phyloP scores from a whole-genome alignment of 1,140 invertebrate genomes.

The Aphaenogaster rudis region DNA sequence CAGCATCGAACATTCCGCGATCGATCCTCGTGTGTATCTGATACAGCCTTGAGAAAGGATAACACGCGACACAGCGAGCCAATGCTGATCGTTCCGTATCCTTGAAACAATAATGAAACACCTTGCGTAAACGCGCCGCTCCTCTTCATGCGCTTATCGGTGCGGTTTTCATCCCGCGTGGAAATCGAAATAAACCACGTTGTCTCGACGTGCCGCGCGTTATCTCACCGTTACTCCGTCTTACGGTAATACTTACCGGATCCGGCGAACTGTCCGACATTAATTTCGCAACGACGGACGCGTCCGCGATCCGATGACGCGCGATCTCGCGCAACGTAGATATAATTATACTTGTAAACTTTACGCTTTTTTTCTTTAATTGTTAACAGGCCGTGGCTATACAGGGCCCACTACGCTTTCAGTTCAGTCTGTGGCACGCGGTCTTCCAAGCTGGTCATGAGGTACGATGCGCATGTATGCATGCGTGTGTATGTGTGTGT shows the following conservation, averaged over 20 bases:
- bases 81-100: not conserved
- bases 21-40: not conserved
- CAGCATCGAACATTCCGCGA: constrained; percentile 25
- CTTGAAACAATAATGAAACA: not conserved
- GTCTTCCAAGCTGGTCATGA: constrained; percentile 78
- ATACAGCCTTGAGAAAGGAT: not conserved
- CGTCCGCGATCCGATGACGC: not conserved
- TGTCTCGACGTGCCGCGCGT: not conserved
- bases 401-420: constrained; percentile 84
- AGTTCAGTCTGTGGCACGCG: constrained; percentile 86
- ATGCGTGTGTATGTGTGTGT: not conserved
- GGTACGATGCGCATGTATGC: constrained; percentile 21
- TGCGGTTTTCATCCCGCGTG: not conserved
- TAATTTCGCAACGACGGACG: constrained; percentile 42
- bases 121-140: not conserved
- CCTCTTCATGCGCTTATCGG: not conserved
- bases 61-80: not conserved
- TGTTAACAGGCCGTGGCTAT: constrained; percentile 87
- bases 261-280: constrained; percentile 17
- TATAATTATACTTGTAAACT: constrained; percentile 80
- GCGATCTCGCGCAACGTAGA: constrained; percentile 69
- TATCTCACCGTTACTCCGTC: not conserved
- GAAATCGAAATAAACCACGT: not conserved
- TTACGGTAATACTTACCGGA: constrained; percentile 30
- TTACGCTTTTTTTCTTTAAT: constrained; percentile 74